phyloP scores from a whole-genome alignment of 1,140 invertebrate species.

The Diuraphis noxia region DNA sequence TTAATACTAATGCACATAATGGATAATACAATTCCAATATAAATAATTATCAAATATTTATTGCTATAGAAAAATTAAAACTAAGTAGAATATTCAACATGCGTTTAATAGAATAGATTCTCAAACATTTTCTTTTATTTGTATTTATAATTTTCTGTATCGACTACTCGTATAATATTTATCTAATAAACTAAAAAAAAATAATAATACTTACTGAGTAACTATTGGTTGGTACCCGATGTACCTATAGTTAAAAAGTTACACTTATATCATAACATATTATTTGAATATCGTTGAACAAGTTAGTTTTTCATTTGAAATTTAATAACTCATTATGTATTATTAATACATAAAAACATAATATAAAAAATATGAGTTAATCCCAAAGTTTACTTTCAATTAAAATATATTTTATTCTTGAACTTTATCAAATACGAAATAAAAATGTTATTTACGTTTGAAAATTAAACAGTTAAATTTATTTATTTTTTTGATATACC shows the following conservation, averaged over 20 bases:
- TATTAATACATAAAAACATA: background rate
- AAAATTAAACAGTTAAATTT: background rate
- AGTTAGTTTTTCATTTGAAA: background rate
- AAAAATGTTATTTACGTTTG: background rate
- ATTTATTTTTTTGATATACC: background rate
- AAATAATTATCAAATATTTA: background rate
- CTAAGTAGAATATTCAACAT: background rate
- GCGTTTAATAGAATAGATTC: background rate
- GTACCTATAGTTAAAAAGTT: background rate
- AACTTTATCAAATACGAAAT: background rate
- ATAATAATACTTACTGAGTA: background rate
- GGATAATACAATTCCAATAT: background rate
- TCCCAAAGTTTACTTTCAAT: background rate
- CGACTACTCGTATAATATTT: background rate
- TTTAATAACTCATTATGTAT: background rate
- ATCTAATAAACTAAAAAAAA: background rate
- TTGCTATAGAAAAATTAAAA: background rate
- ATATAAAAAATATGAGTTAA: background rate
- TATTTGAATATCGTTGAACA: background rate
- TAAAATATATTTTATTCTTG: background rate
- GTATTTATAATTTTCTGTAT: background rate
- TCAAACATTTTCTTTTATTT: background rate
- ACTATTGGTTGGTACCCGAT: too few species aligned
- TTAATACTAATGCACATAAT: background rate
- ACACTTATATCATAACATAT: background rate